A percentile compares a stretch with the other conserved stretches of the same genome.
phyloP scores from a whole-genome alignment of 1,140 invertebrate genomes.

The Brachionus sp. region DNA sequence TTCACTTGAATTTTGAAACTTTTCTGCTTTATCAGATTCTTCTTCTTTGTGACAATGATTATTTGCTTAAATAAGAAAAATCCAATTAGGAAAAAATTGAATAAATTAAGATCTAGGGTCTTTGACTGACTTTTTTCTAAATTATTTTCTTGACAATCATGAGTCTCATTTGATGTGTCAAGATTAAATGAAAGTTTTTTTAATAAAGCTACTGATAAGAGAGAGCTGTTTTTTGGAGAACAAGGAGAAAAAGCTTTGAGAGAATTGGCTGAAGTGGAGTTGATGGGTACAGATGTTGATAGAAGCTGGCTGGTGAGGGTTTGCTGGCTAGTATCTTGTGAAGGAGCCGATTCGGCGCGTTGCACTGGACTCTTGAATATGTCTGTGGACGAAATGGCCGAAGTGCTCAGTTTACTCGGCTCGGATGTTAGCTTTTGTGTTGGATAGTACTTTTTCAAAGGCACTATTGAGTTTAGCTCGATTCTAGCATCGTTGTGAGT shows the following conservation, averaged over 20 bases:
- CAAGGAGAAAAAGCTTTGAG: neutral
- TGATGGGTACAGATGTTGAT: neutral
- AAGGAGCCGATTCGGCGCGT: neutral
- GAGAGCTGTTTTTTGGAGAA: neutral
- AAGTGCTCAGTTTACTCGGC: neutral
- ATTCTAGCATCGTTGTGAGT: neutral
- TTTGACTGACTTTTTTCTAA: neutral
- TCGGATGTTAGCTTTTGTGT: neutral
- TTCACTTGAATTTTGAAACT: neutral
- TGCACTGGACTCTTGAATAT: conserved; percentile 25
- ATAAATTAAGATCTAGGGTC: conserved; percentile 3
- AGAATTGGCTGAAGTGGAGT: neutral
- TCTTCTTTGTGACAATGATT: conserved; percentile 22
- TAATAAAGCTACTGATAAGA: conserved; percentile 5
- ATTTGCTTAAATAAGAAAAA: neutral
- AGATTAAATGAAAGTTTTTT: conserved; percentile 25
- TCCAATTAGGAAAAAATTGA: neutral
- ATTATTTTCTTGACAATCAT: conserved; percentile 30
- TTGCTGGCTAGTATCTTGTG: neutral
- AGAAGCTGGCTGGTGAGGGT: neutral
- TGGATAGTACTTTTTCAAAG: conserved; percentile 37
- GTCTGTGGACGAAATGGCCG: conserved; percentile 9
- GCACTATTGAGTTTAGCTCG: neutral
- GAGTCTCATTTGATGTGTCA: neutral
- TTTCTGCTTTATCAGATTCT: conserved; percentile 11